Percentiles rank a stretch among this genome's conserved stretches.
Conservation (phyloP, 2,888 invertebrate genomes). For the Drosophila picticornis region DNA sequence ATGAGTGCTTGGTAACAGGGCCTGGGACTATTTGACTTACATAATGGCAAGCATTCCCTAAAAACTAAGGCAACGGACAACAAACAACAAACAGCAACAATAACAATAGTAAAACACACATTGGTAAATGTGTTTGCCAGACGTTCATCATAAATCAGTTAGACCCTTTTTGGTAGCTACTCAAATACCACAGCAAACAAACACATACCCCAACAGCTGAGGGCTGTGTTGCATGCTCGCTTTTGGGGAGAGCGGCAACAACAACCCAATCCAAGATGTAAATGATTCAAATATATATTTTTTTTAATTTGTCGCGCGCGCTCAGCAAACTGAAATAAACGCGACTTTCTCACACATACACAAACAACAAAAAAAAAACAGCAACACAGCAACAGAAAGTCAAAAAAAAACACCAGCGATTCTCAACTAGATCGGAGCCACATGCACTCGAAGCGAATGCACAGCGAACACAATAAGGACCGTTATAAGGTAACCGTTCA, state of each 20-base stretch:
- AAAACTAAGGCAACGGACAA: slow-evolving; percentile 35
- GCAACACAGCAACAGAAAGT: slow-evolving; percentile 19
- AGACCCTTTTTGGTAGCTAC: slow-evolving; percentile 5
- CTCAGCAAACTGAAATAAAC: slow-evolving; percentile 21
- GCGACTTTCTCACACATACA: neutral
- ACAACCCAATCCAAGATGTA: slow-evolving; percentile 6
- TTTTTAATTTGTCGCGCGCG: slow-evolving; percentile 52
- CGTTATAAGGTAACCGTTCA: slow-evolving; percentile 71
- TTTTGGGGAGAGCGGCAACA: slow-evolving; percentile 33
- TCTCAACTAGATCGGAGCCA: slow-evolving; percentile 37
- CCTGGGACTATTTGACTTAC: slow-evolving; percentile 38
- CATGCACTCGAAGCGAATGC: slow-evolving; percentile 17
- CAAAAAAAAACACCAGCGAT: slow-evolving; percentile 8
- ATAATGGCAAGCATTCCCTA: slow-evolving; percentile 40
- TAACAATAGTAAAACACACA: neutral
- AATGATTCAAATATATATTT: slow-evolving; percentile 28
- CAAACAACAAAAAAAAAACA: slow-evolving; percentile 10
- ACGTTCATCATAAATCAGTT: slow-evolving; percentile 41
- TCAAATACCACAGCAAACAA: slow-evolving; percentile 5
- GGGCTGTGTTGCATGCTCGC: slow-evolving; percentile 50
- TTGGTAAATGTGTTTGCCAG: slow-evolving; percentile 1
- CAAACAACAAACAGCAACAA: neutral
- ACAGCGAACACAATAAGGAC: slow-evolving; percentile 13
- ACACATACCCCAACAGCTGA: slow-evolving; percentile 41
- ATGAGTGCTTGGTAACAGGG: slow-evolving; percentile 49